A percentile compares a stretch with the other conserved stretches of the same genome.
Evolutionary conservation across 1,140 invertebrate species (phyloP).

Genomic region (Drosophila repletoides): DNA sequence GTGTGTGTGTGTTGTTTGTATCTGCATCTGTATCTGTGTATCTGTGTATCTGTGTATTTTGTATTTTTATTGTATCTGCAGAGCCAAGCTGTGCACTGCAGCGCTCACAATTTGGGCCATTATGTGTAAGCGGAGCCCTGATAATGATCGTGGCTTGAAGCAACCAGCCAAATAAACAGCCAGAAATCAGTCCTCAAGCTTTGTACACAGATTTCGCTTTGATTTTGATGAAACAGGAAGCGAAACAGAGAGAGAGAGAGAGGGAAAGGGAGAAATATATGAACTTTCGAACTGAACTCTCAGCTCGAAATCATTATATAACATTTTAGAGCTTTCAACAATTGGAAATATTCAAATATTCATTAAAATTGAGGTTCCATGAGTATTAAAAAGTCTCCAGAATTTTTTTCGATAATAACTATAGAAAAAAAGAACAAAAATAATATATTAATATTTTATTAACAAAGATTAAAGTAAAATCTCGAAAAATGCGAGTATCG

Average conservation of each 20-base stretch:
- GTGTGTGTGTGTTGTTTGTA: not conserved
- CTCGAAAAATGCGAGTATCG: too few species aligned
- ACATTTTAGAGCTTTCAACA: too few species aligned
- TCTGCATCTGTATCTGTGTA: not conserved
- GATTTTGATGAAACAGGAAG: not conserved
- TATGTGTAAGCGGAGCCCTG: conserved; percentile 15
- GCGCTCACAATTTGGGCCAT: conserved; percentile 25
- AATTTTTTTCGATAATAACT: too few species aligned
- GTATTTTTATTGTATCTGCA: conserved; percentile 49
- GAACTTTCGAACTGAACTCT: too few species aligned
- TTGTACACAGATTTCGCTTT: not conserved
- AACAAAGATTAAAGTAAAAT: too few species aligned
- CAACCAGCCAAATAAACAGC: conserved; percentile 18
- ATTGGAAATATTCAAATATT: not conserved
- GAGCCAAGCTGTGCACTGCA: conserved; percentile 16
- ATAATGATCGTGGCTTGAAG: conserved; percentile 61
- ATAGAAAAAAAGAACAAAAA: too few species aligned
- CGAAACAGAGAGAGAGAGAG: not conserved
- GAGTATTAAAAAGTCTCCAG: too few species aligned
- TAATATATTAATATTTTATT: too few species aligned
- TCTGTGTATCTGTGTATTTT: conserved; percentile 1
- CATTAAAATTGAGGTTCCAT: too few species aligned
- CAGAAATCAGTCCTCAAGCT: not conserved
- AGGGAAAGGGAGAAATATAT: not conserved
- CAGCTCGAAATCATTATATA: too few species aligned